A percentile compares a stretch with the other conserved stretches of the same genome.
Evolutionary conservation across 2,797 vertebrate species (phyloP).

Genomic region (Syncerus caffer): DNA sequence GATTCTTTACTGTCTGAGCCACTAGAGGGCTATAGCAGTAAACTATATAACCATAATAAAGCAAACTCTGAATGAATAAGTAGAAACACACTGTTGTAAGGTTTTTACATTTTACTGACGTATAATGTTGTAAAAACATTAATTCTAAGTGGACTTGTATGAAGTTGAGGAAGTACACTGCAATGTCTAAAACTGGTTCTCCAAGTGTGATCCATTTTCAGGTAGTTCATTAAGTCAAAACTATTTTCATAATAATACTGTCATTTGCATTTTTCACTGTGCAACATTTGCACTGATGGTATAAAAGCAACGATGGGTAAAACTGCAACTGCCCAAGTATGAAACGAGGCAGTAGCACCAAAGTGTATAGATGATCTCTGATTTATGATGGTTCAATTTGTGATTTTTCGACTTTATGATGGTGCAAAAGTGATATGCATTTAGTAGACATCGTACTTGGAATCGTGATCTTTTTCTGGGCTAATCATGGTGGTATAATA

Average conservation of each 20-base stretch:
- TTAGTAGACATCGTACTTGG: not conserved
- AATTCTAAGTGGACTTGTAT: not conserved
- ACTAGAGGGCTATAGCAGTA: not conserved
- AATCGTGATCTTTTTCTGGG: not conserved
- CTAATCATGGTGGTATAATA: not conserved
- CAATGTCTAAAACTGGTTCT: not conserved
- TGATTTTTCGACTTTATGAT: not conserved
- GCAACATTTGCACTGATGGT: not conserved
- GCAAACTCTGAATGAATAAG: not conserved
- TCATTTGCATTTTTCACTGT: not conserved
- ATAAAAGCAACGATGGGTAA: not conserved
- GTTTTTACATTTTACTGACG: not conserved
- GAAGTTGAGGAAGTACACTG: not conserved
- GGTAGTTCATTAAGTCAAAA: not conserved
- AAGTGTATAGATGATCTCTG: not conserved
- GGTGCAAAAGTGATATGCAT: not conserved
- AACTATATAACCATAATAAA: not conserved
- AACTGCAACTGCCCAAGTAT: not conserved
- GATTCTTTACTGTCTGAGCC: not conserved
- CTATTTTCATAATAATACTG: not conserved
- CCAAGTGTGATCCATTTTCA: not conserved
- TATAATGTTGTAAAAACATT: not conserved
- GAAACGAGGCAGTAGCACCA: not conserved
- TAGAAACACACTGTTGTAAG: not conserved
- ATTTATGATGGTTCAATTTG: not conserved